These are phyloP conservation scores for Catalaphyllia jardinei DNA, from an alignment of 64 coral and sea anemone species.

Conservation along the genomic window DNA sequence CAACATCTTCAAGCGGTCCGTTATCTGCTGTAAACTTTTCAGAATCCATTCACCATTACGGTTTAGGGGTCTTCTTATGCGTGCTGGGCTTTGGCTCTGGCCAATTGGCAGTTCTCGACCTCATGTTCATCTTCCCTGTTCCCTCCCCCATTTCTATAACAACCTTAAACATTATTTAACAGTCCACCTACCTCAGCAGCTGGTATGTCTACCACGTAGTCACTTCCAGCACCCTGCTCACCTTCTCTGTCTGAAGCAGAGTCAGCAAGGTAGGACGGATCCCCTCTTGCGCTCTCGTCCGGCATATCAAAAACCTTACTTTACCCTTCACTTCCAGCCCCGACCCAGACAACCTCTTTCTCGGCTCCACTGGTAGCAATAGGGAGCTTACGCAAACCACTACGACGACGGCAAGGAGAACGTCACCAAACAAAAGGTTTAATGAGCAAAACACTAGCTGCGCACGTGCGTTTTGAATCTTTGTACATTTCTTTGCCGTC, in stretches of 20 bases:
- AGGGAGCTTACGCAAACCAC: no score
- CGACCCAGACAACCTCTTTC: background rate
- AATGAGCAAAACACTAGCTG: no score
- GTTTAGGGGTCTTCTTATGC: background rate
- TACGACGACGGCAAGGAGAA: no score
- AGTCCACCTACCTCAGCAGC: constrained; percentile 9
- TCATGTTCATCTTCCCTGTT: constrained; percentile 18
- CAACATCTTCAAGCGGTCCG: constrained; percentile 4
- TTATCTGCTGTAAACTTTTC: constrained; percentile 10
- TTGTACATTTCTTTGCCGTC: no score
- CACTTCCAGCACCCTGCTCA: background rate
- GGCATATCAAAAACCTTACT: constrained; percentile 1
- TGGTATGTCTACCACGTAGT: background rate
- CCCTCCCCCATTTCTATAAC: background rate
- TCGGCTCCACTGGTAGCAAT: background rate
- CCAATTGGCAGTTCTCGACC: background rate
- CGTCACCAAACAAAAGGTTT: no score
- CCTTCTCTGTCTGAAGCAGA: constrained; percentile 2
- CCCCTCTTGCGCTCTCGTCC: background rate
- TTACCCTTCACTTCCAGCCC: background rate
- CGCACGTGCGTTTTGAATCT: no score
- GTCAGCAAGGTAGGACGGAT: background rate
- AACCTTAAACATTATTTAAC: background rate
- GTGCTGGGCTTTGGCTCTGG: background rate
- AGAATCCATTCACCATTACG: constrained; percentile 18